Conservation (phyloP, 2,888 invertebrate genomes). For the Dasysyrphus albostriatus region DNA sequence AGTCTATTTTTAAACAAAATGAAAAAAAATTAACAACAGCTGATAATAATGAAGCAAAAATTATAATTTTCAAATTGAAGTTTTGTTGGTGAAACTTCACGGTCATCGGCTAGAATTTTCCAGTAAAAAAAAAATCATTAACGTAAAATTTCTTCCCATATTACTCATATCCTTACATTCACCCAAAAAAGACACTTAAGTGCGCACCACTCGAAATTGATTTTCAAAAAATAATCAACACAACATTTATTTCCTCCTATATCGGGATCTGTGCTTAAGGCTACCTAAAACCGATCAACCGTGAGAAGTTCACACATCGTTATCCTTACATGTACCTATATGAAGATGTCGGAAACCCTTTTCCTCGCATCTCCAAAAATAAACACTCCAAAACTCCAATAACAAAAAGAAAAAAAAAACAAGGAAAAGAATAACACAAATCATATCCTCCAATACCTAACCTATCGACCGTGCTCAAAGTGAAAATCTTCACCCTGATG, state of each 20-base stretch:
- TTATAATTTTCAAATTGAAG: neutral
- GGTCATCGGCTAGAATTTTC: neutral
- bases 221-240: constrained; percentile 17
- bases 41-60: neutral
- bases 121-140: neutral
- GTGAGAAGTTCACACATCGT: constrained; percentile 67
- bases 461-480: constrained; percentile 29
- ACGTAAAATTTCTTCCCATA: neutral
- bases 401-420: neutral
- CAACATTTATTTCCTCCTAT: neutral
- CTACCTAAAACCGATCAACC: constrained; percentile 39
- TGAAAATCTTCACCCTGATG: constrained; percentile 45
- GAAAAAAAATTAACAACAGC: neutral
- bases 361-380: constrained; percentile 55
- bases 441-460: constrained; percentile 28
- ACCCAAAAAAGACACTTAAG: neutral
- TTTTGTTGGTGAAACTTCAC: neutral
- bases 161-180: neutral
- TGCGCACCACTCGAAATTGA: constrained; percentile 3
- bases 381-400: constrained; percentile 43
- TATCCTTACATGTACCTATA: constrained; percentile 22
- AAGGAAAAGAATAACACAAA: constrained; percentile 48
- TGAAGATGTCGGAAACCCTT: constrained; percentile 37
- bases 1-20: neutral
- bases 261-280: neutral